Evolutionary conservation across 2,113 vertebrate genomes (phyloP), one percentile per base, ranked within the genome.

Genomic region (Accipiter virgatus): DNA sequence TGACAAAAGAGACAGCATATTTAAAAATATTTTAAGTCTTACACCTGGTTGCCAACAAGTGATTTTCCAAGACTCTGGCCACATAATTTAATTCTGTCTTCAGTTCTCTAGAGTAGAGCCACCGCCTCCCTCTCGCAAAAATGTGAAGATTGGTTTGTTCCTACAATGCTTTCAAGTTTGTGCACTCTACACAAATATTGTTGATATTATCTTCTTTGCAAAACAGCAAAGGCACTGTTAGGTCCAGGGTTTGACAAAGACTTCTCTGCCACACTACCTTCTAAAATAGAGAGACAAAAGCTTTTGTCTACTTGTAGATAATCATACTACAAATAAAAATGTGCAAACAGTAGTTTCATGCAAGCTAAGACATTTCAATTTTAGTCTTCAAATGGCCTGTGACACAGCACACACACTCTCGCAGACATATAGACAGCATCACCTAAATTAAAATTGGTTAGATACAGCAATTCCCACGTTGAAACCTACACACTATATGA

Each of bases 331-430:
- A 31, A 17, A 77, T 16, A 63, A 58, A 70, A 66, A 79, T 9
- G 61, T 10, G 23, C 27, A 66, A 20, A 8, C 18, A 25, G 27
- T 6, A 42, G 21, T 7, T 73, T 20, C 23, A 10, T 16, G 42
- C 47, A 53, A 88, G 34, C 42, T 29, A 27, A 3, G 15, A 7
- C 23, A 20, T 23, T 62, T 48, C 56, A 16, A 1, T 56, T 86
- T 80, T 12, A 70, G n/a, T 22, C 55, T 61, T 73, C 42, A 1
- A 8, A 74, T 0, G 7, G 20, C 31, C 65, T 81, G 14, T 13
- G 22, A 58, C 0, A 1, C 52, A 43, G 53, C 22, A 34, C 68
- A 36, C 20, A 19, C 11, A 3, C 5, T 38, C 18, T 38, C 6
- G 21, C 34, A 65, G 70, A 17, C 27, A 53, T 4, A 13, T 0